These are phyloP conservation scores for Glyptemys insculpta DNA, from an alignment of 2,797 vertebrate genomes.

Conservation along the genomic window DNA sequence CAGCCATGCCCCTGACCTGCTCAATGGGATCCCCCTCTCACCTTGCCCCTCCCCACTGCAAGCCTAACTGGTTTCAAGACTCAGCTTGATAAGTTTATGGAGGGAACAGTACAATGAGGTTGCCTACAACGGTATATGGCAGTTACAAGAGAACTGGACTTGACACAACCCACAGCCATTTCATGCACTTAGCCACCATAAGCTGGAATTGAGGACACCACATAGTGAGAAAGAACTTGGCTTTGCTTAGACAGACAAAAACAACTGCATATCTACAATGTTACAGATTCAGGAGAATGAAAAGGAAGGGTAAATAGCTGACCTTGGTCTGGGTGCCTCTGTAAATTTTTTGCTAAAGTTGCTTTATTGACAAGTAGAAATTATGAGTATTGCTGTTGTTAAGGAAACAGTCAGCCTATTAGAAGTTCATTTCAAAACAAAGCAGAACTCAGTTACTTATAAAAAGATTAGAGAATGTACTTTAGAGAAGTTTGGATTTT, in stretches of 20 bases:
- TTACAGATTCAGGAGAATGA: not conserved
- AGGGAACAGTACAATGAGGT: not conserved
- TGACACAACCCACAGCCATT: not conserved
- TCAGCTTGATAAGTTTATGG: not conserved
- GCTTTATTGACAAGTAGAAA: too few relatives aligned
- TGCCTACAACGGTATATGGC: not conserved
- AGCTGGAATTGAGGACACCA: not conserved
- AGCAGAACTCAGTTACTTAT: too few relatives aligned
- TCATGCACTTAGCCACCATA: not conserved
- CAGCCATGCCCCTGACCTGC: too few relatives aligned
- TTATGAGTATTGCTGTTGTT: too few relatives aligned
- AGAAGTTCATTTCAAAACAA: too few relatives aligned
- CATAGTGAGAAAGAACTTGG: fast-evolving
- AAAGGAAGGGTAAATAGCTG: too few relatives aligned
- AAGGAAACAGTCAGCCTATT: too few relatives aligned
- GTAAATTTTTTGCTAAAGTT: too few relatives aligned
- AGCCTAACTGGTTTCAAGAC: not conserved
- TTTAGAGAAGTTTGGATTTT: too few relatives aligned
- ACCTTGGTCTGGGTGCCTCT: too few relatives aligned
- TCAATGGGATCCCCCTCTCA: not conserved
- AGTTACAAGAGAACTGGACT: not conserved
- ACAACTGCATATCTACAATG: not conserved
- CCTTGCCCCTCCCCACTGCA: not conserved
- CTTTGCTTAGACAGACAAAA: not conserved
- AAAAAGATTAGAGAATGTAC: too few relatives aligned